These are phyloP conservation scores for Cremastinae sp. DNA, from an alignment of 2,888 invertebrate species.

Conservation along the genomic window DNA sequence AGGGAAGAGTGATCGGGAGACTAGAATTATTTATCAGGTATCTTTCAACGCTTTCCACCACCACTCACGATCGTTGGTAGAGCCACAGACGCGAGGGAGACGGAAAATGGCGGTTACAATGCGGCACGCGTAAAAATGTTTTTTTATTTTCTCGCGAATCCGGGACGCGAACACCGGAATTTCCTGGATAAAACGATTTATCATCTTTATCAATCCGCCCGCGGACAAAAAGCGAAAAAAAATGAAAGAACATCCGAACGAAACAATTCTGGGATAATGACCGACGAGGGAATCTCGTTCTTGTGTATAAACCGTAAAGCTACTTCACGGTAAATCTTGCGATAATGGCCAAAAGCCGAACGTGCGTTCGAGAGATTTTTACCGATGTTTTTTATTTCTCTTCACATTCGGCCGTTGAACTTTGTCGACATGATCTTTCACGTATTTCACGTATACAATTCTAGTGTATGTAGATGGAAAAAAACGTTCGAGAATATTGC, in stretches of 20 bases:
- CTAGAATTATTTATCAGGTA: too few species aligned
- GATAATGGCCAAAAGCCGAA: conserved; percentile 35
- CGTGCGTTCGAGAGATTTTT: conserved; percentile 16
- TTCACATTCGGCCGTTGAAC: not conserved
- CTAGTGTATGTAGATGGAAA: not conserved
- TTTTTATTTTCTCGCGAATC: not conserved
- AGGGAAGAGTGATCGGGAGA: too few species aligned
- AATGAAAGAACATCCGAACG: conserved; percentile 11
- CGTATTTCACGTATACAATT: too few species aligned
- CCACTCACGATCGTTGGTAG: too few species aligned
- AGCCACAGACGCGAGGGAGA: too few species aligned
- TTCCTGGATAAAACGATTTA: conserved; percentile 43
- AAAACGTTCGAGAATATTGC: conserved; percentile 13
- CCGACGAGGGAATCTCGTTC: conserved; percentile 19
- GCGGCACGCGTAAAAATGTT: not conserved
- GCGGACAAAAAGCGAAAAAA: not conserved
- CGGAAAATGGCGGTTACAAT: too few species aligned
- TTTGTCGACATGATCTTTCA: too few species aligned
- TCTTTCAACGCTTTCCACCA: too few species aligned
- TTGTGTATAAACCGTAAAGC: conserved; percentile 47
- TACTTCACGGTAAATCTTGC: conserved; percentile 41
- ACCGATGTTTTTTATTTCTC: not conserved
- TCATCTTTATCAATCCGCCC: conserved; percentile 52
- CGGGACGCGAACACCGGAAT: not conserved
- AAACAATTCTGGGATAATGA: conserved; percentile 42